Evolutionary conservation across 2,113 vertebrate genomes (phyloP), one percentile per base, ranked within the genome.

Genomic region (Rhinopithecus roxellana): DNA sequence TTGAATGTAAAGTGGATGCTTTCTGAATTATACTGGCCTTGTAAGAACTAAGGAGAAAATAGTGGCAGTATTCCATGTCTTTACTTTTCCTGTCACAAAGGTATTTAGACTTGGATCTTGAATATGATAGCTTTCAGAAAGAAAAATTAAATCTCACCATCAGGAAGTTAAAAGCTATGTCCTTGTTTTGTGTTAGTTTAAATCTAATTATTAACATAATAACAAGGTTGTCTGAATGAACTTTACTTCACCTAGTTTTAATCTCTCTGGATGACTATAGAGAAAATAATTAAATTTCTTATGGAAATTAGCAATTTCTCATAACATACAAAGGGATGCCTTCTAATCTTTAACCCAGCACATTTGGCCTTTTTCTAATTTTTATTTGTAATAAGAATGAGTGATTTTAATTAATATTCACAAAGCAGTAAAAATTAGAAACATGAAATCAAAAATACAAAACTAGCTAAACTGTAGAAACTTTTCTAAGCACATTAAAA

Each of bases 11-110:
- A 98, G 97, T 91, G 83, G 85, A 97, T 97, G 48, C 75, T 98
- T 98, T 96, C 93, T 98, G 96, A 98, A 96, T 98, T 98, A 98
- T 43, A 97, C 55, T 40, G 70, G 69, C 96, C 93, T 98, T 98
- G 98, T 97, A 98, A 98, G 94, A 94, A 97, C 22, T 40, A 97
- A 97, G 93, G 98, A 97, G 79, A 97, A 98, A 98, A 98, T 91
- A 97, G 95, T 97, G 93, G 91, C 93, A 98, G 93, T 97, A 98
- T 98, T 98, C 98, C 86, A 97, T 86, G 83, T 98, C 94, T 98
- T 98, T 98, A 98, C 98, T 98, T 98, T 99, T 98, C 98, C 97
- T 98, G 97, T 98, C 98, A 98, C 52, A 97, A 97, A 98, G 61
- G 86, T 98, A 96, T 97, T 95, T 97, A 97, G 96, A 94, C n/a